Conservation (phyloP, 2,888 invertebrate genomes). For the Amiota mariae region DNA sequence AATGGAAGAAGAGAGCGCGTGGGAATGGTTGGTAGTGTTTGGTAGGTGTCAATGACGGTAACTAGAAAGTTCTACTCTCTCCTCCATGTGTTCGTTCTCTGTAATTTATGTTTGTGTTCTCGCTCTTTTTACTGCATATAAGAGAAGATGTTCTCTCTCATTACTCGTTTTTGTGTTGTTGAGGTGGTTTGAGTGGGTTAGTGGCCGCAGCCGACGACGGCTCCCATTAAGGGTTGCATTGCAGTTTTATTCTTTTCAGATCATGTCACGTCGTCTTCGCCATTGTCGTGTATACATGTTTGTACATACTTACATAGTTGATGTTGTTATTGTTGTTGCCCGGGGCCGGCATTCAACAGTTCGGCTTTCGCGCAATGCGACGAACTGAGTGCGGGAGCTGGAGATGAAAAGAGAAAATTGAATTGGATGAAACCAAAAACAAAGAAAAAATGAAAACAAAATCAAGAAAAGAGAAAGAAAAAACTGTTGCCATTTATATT, state of each 20-base stretch:
- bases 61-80: conserved; percentile 14
- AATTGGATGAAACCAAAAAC: background rate
- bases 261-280: background rate
- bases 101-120: background rate
- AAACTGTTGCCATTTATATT: conserved; percentile 15
- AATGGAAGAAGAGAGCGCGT: background rate
- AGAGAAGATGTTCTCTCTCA: background rate
- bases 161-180: background rate
- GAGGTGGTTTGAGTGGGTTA: conserved; percentile 49
- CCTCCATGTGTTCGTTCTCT: conserved; percentile 49
- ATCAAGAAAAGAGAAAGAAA: background rate
- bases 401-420: too few species aligned
- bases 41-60: conserved; percentile 19
- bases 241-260: conserved; percentile 14
- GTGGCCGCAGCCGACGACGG: conserved; percentile 38
- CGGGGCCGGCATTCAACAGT: conserved; percentile 67
- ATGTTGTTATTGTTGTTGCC: conserved; percentile 18
- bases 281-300: conserved; percentile 24
- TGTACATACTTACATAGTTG: background rate
- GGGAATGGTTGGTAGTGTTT: too few species aligned
- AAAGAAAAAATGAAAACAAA: background rate
- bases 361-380: conserved; percentile 52
- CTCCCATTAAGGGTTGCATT: conserved; percentile 4
- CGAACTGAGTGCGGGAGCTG: too few species aligned
- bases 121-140: background rate